Percentiles rank a stretch among this genome's conserved stretches.
Evolutionary conservation across 2,888 invertebrate genomes (phyloP).

Genomic region (Tenthredo livida): DNA sequence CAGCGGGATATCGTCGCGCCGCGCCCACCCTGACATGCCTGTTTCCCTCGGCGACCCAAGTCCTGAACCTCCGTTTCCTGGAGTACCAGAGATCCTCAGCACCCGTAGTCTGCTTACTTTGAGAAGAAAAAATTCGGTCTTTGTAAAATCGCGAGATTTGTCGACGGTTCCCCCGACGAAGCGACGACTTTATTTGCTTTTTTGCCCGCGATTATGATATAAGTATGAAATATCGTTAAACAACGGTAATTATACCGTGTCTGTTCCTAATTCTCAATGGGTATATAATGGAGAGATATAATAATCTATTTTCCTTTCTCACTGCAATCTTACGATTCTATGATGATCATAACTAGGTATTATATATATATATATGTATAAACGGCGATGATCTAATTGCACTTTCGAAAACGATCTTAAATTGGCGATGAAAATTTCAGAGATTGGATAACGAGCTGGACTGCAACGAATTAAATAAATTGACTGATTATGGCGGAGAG

Average conservation of each 20-base stretch:
- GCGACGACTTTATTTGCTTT: neutral
- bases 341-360: neutral
- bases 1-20: slow-evolving; percentile 71
- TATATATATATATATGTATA: neutral
- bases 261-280: neutral
- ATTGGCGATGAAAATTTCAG: slow-evolving; percentile 74
- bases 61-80: neutral
- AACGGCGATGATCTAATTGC: slow-evolving; percentile 35
- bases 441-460: slow-evolving; percentile 71
- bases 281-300: neutral
- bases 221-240: neutral
- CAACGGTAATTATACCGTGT: neutral
- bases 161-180: neutral
- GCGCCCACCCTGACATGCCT: slow-evolving; percentile 69
- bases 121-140: too few species aligned
- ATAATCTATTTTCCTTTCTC: neutral
- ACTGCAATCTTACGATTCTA: neutral
- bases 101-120: neutral
- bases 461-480: slow-evolving; percentile 64
- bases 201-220: neutral
- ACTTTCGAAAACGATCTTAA: slow-evolving; percentile 58
- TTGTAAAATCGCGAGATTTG: too few species aligned
- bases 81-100: neutral
- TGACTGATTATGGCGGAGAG: slow-evolving; percentile 63
- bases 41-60: slow-evolving; percentile 25